Evolutionary conservation across 2,888 invertebrate genomes (phyloP).

Genomic region (Phragmatobia fuliginosa): DNA sequence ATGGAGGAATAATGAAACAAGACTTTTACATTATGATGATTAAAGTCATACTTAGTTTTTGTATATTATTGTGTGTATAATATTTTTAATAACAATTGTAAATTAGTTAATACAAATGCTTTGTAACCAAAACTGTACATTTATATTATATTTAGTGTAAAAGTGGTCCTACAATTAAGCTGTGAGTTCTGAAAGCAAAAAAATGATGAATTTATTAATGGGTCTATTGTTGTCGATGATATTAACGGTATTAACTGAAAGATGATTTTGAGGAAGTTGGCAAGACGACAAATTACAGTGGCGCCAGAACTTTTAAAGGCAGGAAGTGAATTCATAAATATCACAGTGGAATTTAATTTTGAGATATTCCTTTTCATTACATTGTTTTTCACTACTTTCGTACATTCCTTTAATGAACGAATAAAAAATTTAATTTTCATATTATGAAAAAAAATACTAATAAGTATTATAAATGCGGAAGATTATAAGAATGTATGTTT

Average conservation of each 20-base stretch:
- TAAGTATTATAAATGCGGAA: too few species aligned
- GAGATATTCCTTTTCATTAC: not conserved
- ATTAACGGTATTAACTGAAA: conserved; percentile 18
- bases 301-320: conserved; percentile 23
- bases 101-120: too few species aligned
- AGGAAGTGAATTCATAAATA: conserved; percentile 16
- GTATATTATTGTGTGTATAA: too few species aligned
- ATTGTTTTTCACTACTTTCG: not conserved
- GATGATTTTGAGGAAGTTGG: conserved; percentile 23
- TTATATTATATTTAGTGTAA: not conserved
- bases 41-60: too few species aligned
- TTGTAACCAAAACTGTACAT: too few species aligned
- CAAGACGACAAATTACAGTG: conserved; percentile 24
- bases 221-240: conserved; percentile 26
- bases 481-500: too few species aligned
- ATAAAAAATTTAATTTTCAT: too few species aligned
- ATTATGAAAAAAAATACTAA: too few species aligned
- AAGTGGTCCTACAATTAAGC: not conserved
- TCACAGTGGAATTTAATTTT: conserved; percentile 3
- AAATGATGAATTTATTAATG: conserved; percentile 22
- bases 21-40: too few species aligned
- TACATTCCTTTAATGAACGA: not conserved
- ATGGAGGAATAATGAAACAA: too few species aligned
- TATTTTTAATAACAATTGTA: too few species aligned
- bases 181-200: not conserved